Conservation (phyloP, 2,797 vertebrate species). For the Peromyscus melanophrys region DNA sequence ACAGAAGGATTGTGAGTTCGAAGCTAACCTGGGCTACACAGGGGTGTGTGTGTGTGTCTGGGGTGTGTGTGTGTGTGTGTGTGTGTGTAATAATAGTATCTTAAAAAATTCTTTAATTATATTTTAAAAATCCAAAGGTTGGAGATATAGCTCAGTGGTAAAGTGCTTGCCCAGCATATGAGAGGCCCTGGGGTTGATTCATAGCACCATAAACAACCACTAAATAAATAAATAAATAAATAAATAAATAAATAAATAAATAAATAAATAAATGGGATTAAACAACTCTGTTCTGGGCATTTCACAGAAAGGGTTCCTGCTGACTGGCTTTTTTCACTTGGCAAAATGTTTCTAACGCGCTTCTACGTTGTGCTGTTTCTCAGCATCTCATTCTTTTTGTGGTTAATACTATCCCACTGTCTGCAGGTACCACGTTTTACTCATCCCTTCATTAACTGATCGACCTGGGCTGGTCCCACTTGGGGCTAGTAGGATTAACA, state of each 20-base stretch:
- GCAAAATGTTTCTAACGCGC: neutral
- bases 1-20: neutral
- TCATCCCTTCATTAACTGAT: neutral
- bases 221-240: no score
- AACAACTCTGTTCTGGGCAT: neutral
- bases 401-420: neutral
- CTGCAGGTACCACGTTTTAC: rapidly evolving
- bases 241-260: no score
- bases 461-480: neutral
- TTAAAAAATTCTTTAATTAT: neutral
- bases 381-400: no score
- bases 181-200: neutral
- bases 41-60: no score
- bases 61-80: no score
- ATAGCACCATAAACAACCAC: no score
- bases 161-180: neutral
- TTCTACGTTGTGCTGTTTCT: neutral
- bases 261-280: neutral
- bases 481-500: neutral
- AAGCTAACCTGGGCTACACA: neutral
- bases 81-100: neutral
- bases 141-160: neutral
- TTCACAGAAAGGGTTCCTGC: neutral
- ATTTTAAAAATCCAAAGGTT: neutral
- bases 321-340: neutral